A percentile compares a stretch with the other conserved stretches of the same genome.
Evolutionary conservation across 2,797 vertebrate species (phyloP).

Genomic region (Muscicapa striata): DNA sequence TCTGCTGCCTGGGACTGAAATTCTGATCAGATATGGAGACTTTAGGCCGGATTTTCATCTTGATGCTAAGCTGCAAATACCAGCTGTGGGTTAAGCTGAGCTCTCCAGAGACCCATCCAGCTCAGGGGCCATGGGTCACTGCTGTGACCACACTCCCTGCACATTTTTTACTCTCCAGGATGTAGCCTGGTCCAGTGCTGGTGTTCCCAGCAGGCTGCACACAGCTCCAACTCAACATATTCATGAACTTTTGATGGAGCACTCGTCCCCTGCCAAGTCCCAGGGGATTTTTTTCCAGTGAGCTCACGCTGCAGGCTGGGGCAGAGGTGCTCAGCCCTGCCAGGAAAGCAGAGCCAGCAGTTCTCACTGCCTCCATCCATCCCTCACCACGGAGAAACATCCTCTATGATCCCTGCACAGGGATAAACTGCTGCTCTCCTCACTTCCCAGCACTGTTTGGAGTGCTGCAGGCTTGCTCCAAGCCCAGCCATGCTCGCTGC

Average conservation of each 20-base stretch:
- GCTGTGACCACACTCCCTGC: rapidly evolving
- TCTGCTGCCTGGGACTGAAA: not conserved
- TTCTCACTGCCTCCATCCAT: not conserved
- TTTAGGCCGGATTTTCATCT: not conserved
- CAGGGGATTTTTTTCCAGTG: not conserved
- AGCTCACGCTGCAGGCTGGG: not conserved
- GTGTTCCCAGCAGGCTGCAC: not conserved
- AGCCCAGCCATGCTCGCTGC: rapidly evolving
- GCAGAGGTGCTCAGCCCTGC: not conserved
- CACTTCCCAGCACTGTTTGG: not conserved
- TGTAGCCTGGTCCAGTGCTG: not conserved
- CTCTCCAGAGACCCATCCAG: not conserved
- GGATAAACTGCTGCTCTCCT: not conserved
- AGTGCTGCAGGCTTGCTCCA: not conserved
- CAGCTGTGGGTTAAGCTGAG: not conserved
- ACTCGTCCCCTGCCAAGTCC: not conserved
- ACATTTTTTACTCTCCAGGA: not conserved
- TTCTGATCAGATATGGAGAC: not conserved
- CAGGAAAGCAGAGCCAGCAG: not conserved
- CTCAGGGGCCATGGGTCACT: not conserved
- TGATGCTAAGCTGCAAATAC: not conserved
- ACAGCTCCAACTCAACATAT: not conserved
- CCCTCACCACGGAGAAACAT: not conserved
- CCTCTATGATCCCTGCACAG: not conserved
- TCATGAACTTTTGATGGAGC: not conserved